Percentiles rank a stretch among this genome's conserved stretches.
Conservation (phyloP, 1,140 invertebrate genomes). For the Danaus plexippus region DNA sequence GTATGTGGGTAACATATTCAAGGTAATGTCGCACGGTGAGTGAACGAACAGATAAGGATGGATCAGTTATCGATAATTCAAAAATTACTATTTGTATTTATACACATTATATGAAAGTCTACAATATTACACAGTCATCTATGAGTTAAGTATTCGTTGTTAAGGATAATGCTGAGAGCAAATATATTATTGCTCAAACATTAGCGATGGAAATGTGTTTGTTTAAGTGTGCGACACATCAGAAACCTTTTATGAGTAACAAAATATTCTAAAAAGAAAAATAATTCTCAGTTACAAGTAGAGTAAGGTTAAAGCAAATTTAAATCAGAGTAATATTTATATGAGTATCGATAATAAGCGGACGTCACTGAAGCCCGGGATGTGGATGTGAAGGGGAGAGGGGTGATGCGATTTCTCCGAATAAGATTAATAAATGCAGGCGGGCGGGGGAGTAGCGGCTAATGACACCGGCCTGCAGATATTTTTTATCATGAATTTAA, state of each 20-base stretch:
- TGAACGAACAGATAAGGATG: constrained; percentile 38
- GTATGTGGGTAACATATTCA: constrained; percentile 43
- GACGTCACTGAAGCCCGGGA: constrained; percentile 23
- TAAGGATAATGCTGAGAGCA: too few species aligned
- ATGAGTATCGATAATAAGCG: constrained; percentile 20
- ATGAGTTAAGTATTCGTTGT: too few species aligned
- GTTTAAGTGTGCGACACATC: too few species aligned
- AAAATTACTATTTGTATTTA: too few species aligned
- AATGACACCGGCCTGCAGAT: constrained; percentile 66
- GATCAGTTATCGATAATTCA: constrained; percentile 16
- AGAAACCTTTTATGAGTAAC: too few species aligned
- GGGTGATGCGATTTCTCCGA: constrained; percentile 64
- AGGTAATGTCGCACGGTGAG: constrained; percentile 55
- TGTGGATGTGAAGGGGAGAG: constrained; percentile 28
- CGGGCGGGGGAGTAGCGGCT: constrained; percentile 50
- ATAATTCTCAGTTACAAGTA: too few species aligned
- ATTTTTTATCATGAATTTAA: constrained; percentile 68
- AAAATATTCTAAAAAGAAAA: too few species aligned
- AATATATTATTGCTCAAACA: too few species aligned
- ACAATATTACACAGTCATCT: too few species aligned
- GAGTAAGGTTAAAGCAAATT: too few species aligned
- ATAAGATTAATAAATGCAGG: constrained; percentile 66
- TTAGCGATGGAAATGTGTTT: too few species aligned
- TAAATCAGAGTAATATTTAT: constrained; percentile 6
- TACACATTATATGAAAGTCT: too few species aligned